Conservation (phyloP, 2,113 vertebrate species). For the Oryzias curvinotus region DNA sequence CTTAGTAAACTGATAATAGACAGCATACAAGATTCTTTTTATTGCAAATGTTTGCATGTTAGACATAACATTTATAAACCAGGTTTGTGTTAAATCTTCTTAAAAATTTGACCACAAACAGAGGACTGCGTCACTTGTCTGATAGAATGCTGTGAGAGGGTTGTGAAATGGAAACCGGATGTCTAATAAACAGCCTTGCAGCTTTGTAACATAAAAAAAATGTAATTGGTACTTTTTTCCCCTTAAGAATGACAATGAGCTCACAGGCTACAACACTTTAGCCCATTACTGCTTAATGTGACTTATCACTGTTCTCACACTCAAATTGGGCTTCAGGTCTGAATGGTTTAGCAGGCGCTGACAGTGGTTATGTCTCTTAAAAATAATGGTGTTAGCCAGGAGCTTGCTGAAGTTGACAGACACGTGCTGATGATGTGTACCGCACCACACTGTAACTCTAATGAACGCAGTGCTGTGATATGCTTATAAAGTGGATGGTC, state of each 20-base stretch:
- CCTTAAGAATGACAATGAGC: conserved; percentile 37
- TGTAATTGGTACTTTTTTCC: neutral
- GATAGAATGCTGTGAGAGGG: no score
- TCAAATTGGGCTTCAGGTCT: no score
- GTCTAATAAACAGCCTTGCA: no score
- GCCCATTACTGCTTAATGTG: conserved; percentile 1
- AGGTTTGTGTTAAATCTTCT: no score
- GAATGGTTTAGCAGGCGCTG: conserved; percentile 57
- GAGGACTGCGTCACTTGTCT: no score
- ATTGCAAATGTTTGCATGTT: no score
- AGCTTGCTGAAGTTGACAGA: conserved; percentile 55
- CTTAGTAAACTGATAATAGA: neutral
- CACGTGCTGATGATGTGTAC: conserved; percentile 56
- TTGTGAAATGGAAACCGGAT: no score
- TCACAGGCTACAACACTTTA: conserved; percentile 23
- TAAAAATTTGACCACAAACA: no score
- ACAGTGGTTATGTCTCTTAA: conserved; percentile 75
- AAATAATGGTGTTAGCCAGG: conserved; percentile 58
- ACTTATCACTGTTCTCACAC: no score
- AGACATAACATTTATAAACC: no score
- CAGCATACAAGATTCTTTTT: no score
- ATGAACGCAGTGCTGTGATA: conserved; percentile 13
- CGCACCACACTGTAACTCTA: conserved; percentile 7
- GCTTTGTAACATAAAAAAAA: no score
- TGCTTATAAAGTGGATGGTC: conserved; percentile 13